These are phyloP conservation scores for Scleropages formosus DNA, from an alignment of 2,797 vertebrate genomes.

Conservation along the genomic window DNA sequence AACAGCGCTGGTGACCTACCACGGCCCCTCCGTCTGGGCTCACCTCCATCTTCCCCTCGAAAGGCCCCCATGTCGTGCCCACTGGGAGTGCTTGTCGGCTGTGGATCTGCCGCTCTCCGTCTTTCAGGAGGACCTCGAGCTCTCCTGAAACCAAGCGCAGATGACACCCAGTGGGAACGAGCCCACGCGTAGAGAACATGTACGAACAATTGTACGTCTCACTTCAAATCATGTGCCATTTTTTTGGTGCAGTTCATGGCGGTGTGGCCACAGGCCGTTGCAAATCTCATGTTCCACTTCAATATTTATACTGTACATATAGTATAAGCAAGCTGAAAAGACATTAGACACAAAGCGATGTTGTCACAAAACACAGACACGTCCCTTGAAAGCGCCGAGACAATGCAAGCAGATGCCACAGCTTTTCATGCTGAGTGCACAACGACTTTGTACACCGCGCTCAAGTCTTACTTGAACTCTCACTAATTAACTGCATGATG, in stretches of 20 bases:
- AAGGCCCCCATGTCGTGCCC: constrained; percentile 96
- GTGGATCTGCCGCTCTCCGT: constrained; percentile 89
- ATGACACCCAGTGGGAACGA: neutral
- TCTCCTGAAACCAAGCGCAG: constrained; percentile 77
- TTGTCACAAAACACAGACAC: constrained; percentile 21
- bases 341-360: neutral
- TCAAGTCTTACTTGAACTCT: constrained; percentile 77
- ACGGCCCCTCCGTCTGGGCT: constrained; percentile 77
- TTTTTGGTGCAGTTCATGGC: too few relatives aligned
- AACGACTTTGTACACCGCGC: constrained; percentile 69
- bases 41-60: constrained; percentile 94
- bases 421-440: constrained; percentile 57
- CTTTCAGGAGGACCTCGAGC: constrained; percentile 88
- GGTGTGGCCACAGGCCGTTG: too few relatives aligned
- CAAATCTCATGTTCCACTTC: neutral
- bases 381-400: constrained; percentile 66
- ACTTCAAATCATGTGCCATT: too few relatives aligned
- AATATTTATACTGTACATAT: neutral
- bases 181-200: too few relatives aligned
- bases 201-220: too few relatives aligned
- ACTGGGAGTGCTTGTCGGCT: constrained; percentile 93
- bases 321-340: neutral
- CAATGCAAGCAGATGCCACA: constrained; percentile 64
- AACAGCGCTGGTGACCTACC: constrained; percentile 72
- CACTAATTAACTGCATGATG: constrained; percentile 89